Conservation (phyloP, 2,888 invertebrate species). For the Bellardia pandia region DNA sequence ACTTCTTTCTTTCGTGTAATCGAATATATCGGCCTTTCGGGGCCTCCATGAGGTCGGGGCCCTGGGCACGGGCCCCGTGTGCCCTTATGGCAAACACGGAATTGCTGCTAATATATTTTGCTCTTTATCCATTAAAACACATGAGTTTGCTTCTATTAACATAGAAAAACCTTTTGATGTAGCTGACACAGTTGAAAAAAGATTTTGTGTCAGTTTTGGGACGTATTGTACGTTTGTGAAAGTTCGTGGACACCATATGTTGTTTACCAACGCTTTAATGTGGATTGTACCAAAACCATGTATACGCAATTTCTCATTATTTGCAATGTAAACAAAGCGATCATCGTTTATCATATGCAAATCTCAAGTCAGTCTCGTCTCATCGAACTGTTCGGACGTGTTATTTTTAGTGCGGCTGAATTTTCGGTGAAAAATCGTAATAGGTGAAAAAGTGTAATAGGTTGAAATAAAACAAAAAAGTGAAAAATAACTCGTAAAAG, state of each 20-base stretch:
- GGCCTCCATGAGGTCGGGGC: too few species aligned
- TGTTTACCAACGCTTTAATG: conserved; percentile 54
- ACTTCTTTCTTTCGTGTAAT: too few species aligned
- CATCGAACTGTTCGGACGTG: too few species aligned
- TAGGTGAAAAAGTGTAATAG: too few species aligned
- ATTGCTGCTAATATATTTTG: conserved; percentile 46
- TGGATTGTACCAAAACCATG: conserved; percentile 50
- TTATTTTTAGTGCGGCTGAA: too few species aligned
- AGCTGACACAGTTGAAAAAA: conserved; percentile 66
- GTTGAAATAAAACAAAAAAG: too few species aligned
- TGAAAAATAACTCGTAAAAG: too few species aligned
- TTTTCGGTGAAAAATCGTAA: too few species aligned
- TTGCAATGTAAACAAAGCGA: conserved; percentile 52
- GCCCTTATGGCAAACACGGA: too few species aligned
- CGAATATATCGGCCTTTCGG: too few species aligned
- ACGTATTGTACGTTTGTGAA: conserved; percentile 69
- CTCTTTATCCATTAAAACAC: conserved; percentile 33
- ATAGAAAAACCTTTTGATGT: conserved; percentile 48
- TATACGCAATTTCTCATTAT: conserved; percentile 57
- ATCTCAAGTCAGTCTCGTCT: too few species aligned
- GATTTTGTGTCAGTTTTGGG: conserved; percentile 66
- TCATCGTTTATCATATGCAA: conserved; percentile 30
- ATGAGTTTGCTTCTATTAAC: conserved; percentile 38
- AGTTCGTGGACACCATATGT: conserved; percentile 52
- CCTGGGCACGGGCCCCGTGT: too few species aligned